Evolutionary conservation across 2,797 vertebrate genomes (phyloP).

Genomic region (Nyctibius grandis): DNA sequence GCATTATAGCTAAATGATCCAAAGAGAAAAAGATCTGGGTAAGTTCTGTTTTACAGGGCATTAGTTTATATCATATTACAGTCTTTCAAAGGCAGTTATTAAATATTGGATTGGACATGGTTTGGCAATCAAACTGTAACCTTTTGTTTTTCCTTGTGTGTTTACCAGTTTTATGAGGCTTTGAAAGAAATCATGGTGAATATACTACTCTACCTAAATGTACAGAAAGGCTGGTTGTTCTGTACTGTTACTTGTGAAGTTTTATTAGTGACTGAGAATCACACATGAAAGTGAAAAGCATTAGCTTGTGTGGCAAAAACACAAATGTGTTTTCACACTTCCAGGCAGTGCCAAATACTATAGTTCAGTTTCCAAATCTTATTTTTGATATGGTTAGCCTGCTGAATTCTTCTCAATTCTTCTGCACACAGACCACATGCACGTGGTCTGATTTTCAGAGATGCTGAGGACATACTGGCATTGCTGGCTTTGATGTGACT

Average conservation of each 20-base stretch:
- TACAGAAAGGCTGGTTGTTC: background rate
- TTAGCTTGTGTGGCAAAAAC: background rate
- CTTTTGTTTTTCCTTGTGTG: background rate
- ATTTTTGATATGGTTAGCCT: background rate
- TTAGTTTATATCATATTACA: background rate
- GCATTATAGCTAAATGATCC: background rate
- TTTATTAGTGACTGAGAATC: background rate
- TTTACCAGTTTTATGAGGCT: background rate
- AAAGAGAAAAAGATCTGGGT: background rate
- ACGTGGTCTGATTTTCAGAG: background rate
- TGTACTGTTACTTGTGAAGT: background rate
- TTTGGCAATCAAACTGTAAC: background rate
- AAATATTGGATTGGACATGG: background rate
- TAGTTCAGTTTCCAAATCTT: background rate
- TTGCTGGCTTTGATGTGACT: background rate
- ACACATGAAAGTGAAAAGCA: background rate
- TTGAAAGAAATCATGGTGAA: background rate
- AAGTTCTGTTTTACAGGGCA: background rate
- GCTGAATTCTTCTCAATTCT: background rate
- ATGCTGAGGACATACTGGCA: background rate
- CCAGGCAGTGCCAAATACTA: background rate
- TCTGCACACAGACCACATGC: background rate
- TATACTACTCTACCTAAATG: fast-evolving
- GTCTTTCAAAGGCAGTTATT: background rate
- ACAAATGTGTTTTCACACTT: background rate